A percentile compares a stretch with the other conserved stretches of the same genome.
phyloP scores from a whole-genome alignment of 2,888 invertebrate species.

The Zaprionus obscuricornis region DNA sequence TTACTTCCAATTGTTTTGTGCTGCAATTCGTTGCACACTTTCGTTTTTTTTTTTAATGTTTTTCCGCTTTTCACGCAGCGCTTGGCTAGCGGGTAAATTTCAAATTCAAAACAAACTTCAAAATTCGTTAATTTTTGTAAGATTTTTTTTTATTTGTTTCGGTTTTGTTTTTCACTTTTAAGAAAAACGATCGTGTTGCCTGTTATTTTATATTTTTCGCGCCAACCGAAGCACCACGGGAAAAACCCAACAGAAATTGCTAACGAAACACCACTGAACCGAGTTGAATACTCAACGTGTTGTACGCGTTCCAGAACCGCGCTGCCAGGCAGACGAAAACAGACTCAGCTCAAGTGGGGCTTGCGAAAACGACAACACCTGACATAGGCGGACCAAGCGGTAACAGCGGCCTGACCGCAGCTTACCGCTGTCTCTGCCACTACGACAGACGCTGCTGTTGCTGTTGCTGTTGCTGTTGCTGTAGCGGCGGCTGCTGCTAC shows the following conservation, averaged over 20 bases:
- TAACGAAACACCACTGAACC: constrained; percentile 16
- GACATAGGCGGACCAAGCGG: constrained; percentile 41
- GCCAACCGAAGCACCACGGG: constrained; percentile 12
- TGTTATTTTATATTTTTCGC: constrained; percentile 10
- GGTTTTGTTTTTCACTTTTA: too few species aligned
- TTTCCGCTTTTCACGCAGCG: constrained; percentile 35
- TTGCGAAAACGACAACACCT: constrained; percentile 81
- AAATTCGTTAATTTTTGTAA: too few species aligned
- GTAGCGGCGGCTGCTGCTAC: neutral
- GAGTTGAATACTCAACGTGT: constrained; percentile 20
- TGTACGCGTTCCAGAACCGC: constrained; percentile 80
- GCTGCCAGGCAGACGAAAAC: constrained; percentile 80
- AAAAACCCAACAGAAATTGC: constrained; percentile 2
- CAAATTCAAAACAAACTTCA: too few species aligned
- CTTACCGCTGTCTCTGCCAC: too few species aligned
- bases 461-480: neutral
- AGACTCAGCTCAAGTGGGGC: constrained; percentile 75
- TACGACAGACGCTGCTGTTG: too few species aligned
- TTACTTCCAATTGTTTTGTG: constrained; percentile 24
- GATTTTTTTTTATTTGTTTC: too few species aligned
- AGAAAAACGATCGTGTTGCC: too few species aligned
- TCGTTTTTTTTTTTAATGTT: constrained; percentile 43
- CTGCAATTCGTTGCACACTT: constrained; percentile 47
- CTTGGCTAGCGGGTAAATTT: constrained; percentile 24
- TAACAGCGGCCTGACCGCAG: constrained; percentile 35